Evolutionary conservation across 2,113 vertebrate species (phyloP).

Genomic region (Ranitomeya imitator): DNA sequence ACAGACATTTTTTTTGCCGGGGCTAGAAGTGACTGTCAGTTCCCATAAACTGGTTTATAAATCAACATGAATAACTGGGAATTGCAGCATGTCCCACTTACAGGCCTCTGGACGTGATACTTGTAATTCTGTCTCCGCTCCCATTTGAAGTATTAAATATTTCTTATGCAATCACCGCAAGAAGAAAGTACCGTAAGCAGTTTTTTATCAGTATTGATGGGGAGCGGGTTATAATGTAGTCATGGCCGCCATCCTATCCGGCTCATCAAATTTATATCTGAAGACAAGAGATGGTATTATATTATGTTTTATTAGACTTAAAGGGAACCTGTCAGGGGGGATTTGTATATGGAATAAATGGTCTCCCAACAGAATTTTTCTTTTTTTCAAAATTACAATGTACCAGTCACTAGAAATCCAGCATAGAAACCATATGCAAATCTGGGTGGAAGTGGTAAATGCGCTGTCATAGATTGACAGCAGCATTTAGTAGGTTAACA

Average conservation of each 20-base stretch:
- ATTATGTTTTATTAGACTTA: too few relatives aligned
- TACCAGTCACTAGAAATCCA: too few relatives aligned
- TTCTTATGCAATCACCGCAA: neutral
- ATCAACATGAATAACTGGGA: constrained; percentile 46
- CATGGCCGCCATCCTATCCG: neutral
- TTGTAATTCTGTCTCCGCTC: constrained; percentile 7
- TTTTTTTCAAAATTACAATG: too few relatives aligned
- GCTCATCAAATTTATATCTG: neutral
- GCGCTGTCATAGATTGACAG: too few relatives aligned
- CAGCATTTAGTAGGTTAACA: too few relatives aligned
- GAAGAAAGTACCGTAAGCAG: neutral
- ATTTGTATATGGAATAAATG: too few relatives aligned
- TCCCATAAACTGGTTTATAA: constrained; percentile 47
- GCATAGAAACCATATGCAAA: too few relatives aligned
- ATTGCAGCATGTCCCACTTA: constrained; percentile 34
- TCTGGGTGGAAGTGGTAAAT: too few relatives aligned
- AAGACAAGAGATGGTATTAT: too few relatives aligned
- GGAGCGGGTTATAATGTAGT: neutral
- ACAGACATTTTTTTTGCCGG: constrained; percentile 39
- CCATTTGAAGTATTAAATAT: constrained; percentile 23
- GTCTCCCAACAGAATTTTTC: too few relatives aligned
- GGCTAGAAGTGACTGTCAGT: constrained; percentile 41
- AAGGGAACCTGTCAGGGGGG: too few relatives aligned
- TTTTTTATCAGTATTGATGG: neutral
- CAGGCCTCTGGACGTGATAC: constrained; percentile 16